Percentiles rank a stretch among this genome's conserved stretches.
Conservation (phyloP, 2,888 invertebrate species). For the Mystacides longicornis region DNA sequence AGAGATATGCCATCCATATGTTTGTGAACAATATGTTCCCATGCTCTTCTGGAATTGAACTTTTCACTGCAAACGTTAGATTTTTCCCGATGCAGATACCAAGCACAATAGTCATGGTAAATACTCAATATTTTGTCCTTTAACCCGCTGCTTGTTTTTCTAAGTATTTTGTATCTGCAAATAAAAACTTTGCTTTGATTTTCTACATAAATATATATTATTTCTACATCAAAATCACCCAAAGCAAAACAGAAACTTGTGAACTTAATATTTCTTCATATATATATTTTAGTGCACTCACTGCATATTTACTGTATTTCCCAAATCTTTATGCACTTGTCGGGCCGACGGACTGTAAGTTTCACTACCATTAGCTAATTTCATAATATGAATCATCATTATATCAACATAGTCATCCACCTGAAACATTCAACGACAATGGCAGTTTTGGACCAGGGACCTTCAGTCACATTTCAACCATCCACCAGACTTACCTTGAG, state of each 20-base stretch:
- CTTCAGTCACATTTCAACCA: neutral
- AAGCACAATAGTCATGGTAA: constrained; percentile 57
- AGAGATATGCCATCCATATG: constrained; percentile 50
- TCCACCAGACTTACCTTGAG: constrained; percentile 41
- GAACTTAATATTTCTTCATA: neutral
- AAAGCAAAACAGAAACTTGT: neutral
- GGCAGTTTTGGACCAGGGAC: no score
- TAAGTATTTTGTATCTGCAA: constrained; percentile 55
- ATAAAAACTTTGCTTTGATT: neutral
- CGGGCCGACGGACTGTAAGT: constrained; percentile 66
- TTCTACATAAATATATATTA: neutral
- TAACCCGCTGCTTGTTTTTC: constrained; percentile 57
- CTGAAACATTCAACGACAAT: no score
- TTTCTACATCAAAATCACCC: neutral
- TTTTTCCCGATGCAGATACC: constrained; percentile 47
- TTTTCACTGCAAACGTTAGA: constrained; percentile 2
- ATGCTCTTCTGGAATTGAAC: constrained; percentile 61
- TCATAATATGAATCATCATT: constrained; percentile 61
- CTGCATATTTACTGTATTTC: constrained; percentile 59
- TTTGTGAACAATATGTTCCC: constrained; percentile 59
- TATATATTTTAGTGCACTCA: constrained; percentile 26
- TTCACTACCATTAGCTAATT: constrained; percentile 69
- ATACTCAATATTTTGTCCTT: constrained; percentile 56
- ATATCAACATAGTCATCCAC: constrained; percentile 52
- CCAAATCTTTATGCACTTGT: constrained; percentile 58